Evolutionary conservation across 23 tunicate genomes (phyloP), one percentile per base, ranked within the genome.

Genomic region (Trididemnum nubilum): DNA sequence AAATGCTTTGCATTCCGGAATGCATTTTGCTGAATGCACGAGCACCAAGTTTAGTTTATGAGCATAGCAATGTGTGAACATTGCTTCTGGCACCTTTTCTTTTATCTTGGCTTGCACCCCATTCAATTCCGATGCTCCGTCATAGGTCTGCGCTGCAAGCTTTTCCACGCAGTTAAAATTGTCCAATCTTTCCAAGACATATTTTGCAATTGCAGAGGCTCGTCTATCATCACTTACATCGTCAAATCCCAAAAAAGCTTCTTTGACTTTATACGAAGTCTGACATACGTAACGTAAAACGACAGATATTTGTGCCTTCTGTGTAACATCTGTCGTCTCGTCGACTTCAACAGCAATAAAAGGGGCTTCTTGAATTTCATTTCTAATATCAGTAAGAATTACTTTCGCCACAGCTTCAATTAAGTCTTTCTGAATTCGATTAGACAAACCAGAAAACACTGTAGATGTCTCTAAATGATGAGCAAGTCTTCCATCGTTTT

Each of bases 271-370:
- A 69, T 69, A 69, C 15, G 38, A 69, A 34, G 75, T 69, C 75
- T 69, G 12, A 69, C 38, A 29, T 18, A 69, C 75, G 33, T 69
- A 69, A 34, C 38, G 75, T 29, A 69, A 49, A 69, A 69, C 33
- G n/a, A 32, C 38, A 34, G 75, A 29, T 4, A 69, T 29, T n/a
- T 33, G 75, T 18, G 38, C 38, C 23, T 69, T 69, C 33, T 69
- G 75, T n/a, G 75, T 69, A n/a, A 69, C 75, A 69, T 69, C 75
- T 69, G 75, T 69, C 38, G 75, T 69, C 38, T 69, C 75, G 38
- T 69, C 38, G 38, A 69, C 75, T 69, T 69, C 75, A 29, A 69
- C 38, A 32, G 75, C 75, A 69, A 69, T 38, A 69, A 69, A 69
- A 36, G 38, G 33, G 75, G 75, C 75, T 69, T 69, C 75, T 5